phyloP scores from a whole-genome alignment of 2,113 vertebrate genomes.

The Grammomys dolichurus region DNA sequence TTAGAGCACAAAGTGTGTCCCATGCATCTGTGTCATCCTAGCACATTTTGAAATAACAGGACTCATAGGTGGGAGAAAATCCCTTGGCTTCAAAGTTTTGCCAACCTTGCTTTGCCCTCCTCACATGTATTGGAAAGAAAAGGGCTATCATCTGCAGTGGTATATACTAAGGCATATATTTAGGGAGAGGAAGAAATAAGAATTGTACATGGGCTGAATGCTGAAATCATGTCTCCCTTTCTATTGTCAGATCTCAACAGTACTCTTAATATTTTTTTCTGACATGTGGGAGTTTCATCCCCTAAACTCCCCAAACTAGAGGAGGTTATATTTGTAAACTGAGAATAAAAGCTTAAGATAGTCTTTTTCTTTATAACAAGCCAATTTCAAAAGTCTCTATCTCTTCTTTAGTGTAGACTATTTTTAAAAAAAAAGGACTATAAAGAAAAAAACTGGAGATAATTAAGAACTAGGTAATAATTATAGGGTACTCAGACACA shows the following conservation, averaged over 20 bases:
- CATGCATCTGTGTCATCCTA: neutral
- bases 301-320: neutral
- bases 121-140: neutral
- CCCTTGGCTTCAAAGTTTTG: neutral
- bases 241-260: neutral
- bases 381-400: neutral
- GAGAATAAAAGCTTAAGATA: neutral
- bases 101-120: neutral
- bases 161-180: neutral
- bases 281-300: neutral
- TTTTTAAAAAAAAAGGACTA: neutral
- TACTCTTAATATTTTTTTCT: neutral
- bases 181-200: neutral
- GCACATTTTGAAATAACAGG: neutral
- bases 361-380: neutral
- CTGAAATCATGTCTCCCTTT: neutral
- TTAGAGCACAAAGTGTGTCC: neutral
- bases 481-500: neutral
- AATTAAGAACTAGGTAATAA: slow-evolving; percentile 40
- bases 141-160: neutral
- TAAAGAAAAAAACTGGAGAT: slow-evolving; percentile 9
- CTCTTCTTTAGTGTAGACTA: neutral
- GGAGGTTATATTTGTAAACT: neutral
- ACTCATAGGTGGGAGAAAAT: neutral
- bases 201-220: neutral